These are phyloP conservation scores for Charaxes varanes DNA, from an alignment of 1,140 invertebrate species.

Conservation along the genomic window DNA sequence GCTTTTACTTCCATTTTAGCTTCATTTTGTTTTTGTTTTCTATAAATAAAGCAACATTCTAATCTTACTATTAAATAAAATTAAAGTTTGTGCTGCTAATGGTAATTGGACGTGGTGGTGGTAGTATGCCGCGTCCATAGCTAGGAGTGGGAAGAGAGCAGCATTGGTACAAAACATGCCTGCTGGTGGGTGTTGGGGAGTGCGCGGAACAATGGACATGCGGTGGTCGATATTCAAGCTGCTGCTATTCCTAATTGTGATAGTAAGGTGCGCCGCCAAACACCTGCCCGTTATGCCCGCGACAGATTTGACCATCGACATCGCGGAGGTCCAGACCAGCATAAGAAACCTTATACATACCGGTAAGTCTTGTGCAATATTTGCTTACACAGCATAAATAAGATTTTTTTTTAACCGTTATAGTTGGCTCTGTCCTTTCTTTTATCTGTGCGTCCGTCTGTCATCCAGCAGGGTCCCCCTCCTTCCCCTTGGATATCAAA, in stretches of 20 bases:
- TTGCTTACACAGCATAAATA: no score
- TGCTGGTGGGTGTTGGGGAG: slow-evolving; percentile 39
- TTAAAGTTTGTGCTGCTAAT: no score
- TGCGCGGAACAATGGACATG: slow-evolving; percentile 59
- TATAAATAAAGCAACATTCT: no score
- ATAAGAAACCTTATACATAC: slow-evolving; percentile 56
- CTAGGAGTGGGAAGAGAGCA: slow-evolving; percentile 21
- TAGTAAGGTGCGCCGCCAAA: slow-evolving; percentile 47
- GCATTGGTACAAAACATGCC: slow-evolving; percentile 42
- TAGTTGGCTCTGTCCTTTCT: no score
- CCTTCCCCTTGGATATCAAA: no score
- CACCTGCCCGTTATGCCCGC: slow-evolving; percentile 32
- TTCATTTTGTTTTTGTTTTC: slow-evolving; percentile 51
- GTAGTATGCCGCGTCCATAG: slow-evolving; percentile 34
- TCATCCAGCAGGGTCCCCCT: no score
- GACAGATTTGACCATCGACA: slow-evolving; percentile 21
- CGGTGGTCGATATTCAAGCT: slow-evolving; percentile 59
- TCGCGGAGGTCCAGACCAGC: slow-evolving; percentile 48
- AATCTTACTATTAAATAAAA: slow-evolving; percentile 1
- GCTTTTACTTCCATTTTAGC: slow-evolving; percentile 42
- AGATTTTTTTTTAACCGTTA: no score
- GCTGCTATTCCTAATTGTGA: slow-evolving; percentile 52
- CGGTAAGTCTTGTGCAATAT: no score
- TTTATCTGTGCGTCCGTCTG: no score
- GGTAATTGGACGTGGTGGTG: no score